phyloP scores from a whole-genome alignment of 2,888 invertebrate species.

The Stenchaetothrips biformis region DNA sequence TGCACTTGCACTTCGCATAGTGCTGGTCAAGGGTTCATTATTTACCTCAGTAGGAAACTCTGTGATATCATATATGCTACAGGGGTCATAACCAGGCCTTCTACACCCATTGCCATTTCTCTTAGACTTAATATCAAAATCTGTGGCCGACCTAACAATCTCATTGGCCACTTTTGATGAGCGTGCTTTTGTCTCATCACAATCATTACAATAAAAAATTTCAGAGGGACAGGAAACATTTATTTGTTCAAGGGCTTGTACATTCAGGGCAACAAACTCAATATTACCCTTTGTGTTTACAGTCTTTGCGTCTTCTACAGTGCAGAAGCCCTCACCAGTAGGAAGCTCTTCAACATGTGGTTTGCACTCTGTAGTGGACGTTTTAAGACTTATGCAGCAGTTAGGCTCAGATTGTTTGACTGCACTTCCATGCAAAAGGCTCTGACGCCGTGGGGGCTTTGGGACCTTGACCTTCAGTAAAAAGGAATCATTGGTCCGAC shows the following conservation, averaged over 20 bases:
- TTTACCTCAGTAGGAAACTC: not conserved
- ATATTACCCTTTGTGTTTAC: not conserved
- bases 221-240: not conserved
- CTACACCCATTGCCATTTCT: not conserved
- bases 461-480: not conserved
- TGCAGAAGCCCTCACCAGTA: not conserved
- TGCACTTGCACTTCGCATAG: constrained; percentile 15
- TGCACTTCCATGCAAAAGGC: not conserved
- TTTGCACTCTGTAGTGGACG: not conserved
- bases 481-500: not conserved
- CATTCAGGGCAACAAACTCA: not conserved
- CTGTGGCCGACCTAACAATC: not conserved
- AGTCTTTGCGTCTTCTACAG: not conserved
- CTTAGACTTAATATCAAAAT: constrained; percentile 10
- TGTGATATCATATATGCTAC: constrained; percentile 4
- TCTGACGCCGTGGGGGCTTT: not conserved
- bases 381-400: not conserved
- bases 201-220: not conserved
- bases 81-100: not conserved
- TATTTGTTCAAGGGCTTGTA: not conserved
- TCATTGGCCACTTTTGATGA: not conserved
- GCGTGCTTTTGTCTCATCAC: not conserved
- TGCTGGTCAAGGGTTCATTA: not conserved
- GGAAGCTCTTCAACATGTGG: not conserved
- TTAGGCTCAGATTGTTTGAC: not conserved